A percentile compares a stretch with the other conserved stretches of the same genome.
phyloP scores from a whole-genome alignment of 2,113 vertebrate species.

The Caracal caracal region DNA sequence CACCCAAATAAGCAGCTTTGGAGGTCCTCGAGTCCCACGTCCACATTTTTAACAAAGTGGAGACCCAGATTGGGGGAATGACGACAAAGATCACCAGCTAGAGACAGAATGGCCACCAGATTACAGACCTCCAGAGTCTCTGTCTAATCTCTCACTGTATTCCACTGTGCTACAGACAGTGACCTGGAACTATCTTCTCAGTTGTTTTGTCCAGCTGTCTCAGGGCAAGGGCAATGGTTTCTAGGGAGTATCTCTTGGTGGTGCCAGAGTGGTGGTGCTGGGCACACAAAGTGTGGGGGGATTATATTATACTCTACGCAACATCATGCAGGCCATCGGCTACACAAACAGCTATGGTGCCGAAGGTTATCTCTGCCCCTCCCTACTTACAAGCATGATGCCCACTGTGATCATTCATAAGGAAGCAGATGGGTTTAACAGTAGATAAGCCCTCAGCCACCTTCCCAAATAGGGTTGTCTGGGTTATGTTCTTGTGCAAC shows the following conservation, averaged over 20 bases:
- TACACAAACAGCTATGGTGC: accelerated
- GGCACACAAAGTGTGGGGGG: background rate
- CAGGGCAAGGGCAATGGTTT: background rate
- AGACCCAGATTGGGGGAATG: background rate
- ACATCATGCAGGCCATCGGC: background rate
- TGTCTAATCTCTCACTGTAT: background rate
- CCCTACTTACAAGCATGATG: background rate
- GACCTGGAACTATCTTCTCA: background rate
- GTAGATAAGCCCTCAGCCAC: background rate
- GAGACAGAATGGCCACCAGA: background rate
- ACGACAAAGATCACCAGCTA: too few relatives aligned
- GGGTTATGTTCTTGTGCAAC: background rate
- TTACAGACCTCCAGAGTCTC: background rate
- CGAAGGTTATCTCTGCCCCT: background rate
- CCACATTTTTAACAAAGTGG: background rate
- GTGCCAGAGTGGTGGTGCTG: background rate
- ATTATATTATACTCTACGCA: background rate
- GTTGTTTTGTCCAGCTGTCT: background rate
- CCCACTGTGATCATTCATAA: background rate
- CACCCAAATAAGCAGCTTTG: background rate
- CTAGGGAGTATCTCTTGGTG: background rate
- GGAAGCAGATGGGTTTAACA: too few relatives aligned
- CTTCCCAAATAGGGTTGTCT: background rate
- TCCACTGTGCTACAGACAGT: background rate
- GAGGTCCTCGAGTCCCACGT: background rate